These are phyloP conservation scores for Phoeniculus purpureus DNA, from an alignment of 2,797 vertebrate species.

Conservation along the genomic window DNA sequence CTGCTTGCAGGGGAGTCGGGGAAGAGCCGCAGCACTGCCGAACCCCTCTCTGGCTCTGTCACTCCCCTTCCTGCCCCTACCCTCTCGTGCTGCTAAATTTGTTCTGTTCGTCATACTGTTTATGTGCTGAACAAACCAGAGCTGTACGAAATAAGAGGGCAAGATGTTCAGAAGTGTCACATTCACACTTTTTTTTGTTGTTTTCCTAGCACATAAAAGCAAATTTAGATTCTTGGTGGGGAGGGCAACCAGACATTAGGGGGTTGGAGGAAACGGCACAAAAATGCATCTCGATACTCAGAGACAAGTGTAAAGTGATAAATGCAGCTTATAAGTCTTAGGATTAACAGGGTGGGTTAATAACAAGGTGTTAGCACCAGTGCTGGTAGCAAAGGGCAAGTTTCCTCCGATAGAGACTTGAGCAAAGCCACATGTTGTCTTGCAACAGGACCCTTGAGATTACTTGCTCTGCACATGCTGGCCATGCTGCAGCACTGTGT, in stretches of 20 bases:
- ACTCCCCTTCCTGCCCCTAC: neutral
- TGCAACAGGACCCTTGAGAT: no score
- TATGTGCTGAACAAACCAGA: constrained; percentile 34
- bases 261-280: neutral
- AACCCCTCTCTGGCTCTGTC: neutral
- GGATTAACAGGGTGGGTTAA: neutral
- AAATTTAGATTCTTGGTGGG: constrained; percentile 40
- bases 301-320: neutral
- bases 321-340: neutral
- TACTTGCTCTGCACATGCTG: neutral
- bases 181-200: constrained; percentile 44
- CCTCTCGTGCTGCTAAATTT: constrained; percentile 30
- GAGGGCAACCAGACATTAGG: neutral
- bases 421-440: neutral
- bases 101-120: constrained; percentile 11
- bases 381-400: neutral
- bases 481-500: neutral
- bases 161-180: constrained; percentile 68
- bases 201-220: constrained; percentile 56
- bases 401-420: neutral
- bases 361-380: neutral
- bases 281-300: neutral
- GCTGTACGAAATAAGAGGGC: constrained; percentile 55
- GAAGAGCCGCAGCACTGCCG: neutral
- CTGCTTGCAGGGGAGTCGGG: neutral